Evolutionary conservation across 2,113 vertebrate species (phyloP).

Genomic region (Uria aalge): DNA sequence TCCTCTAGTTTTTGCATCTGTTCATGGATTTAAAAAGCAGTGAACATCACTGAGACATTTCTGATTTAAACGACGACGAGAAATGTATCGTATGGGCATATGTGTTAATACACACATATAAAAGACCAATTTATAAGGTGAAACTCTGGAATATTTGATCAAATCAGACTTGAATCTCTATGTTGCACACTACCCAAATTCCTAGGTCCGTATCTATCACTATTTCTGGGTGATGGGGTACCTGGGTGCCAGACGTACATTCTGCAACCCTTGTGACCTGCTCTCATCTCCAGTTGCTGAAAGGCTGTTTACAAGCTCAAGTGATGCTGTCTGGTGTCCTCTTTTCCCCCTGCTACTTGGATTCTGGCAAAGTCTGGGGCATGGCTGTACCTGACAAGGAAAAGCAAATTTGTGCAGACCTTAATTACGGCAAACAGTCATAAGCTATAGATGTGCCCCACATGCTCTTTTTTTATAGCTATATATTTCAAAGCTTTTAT

Average conservation of each 20-base stretch:
- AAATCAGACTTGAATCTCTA: not conserved
- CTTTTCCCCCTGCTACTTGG: not conserved
- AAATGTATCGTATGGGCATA: not conserved
- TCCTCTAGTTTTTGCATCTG: not conserved
- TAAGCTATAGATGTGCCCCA: not conserved
- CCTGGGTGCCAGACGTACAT: not conserved
- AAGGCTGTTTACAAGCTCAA: not conserved
- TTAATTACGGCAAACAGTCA: not conserved
- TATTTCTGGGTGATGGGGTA: not conserved
- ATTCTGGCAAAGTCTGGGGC: not conserved
- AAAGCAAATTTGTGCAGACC: not conserved
- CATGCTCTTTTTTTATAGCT: not conserved
- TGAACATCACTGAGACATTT: not conserved
- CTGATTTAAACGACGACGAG: not conserved
- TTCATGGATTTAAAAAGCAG: not conserved
- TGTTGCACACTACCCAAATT: not conserved
- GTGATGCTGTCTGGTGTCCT: not conserved
- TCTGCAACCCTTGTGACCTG: not conserved
- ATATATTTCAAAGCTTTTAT: slow-evolving; percentile 1
- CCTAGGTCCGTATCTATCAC: not conserved
- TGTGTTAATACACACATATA: not conserved
- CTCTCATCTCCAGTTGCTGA: not conserved
- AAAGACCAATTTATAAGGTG: not conserved
- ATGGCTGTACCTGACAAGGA: not conserved
- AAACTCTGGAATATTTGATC: not conserved